A percentile compares a stretch with the other conserved stretches of the same genome.
These are phyloP conservation scores for Hyla sarda DNA, from an alignment of 2,113 vertebrate species.

Conservation along the genomic window DNA sequence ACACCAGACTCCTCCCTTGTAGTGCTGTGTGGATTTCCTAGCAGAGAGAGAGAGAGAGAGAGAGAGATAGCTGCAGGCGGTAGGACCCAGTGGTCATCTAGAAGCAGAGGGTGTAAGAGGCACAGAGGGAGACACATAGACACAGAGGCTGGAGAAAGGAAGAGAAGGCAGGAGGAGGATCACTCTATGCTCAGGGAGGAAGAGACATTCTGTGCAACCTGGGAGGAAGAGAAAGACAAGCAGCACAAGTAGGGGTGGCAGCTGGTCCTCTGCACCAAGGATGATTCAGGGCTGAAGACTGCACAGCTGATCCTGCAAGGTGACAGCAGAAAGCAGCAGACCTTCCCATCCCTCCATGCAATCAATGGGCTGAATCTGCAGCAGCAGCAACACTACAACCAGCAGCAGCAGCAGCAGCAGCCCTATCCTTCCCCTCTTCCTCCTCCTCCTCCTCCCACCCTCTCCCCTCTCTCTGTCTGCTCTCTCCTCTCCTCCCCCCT, in stretches of 20 bases:
- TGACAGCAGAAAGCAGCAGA: conserved; percentile 41
- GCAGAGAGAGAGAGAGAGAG: no score
- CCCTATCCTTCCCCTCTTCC: conserved; percentile 55
- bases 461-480: conserved; percentile 31
- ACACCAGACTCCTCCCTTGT: conserved; percentile 28
- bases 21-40: conserved; percentile 46
- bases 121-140: conserved; percentile 62
- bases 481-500: conserved; percentile 7
- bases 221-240: conserved; percentile 35
- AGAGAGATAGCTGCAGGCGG: conserved; percentile 44
- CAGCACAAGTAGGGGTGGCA: conserved; percentile 64
- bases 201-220: conserved; percentile 62
- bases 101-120: conserved; percentile 64
- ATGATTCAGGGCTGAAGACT: conserved; percentile 48
- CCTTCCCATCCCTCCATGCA: conserved; percentile 58
- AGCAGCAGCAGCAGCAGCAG: conserved; percentile 57
- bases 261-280: conserved; percentile 35
- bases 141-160: conserved; percentile 64
- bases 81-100: conserved; percentile 56
- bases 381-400: conserved; percentile 34
- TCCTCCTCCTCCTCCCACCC: conserved; percentile 41
- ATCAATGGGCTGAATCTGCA: conserved; percentile 61
- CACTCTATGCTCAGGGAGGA: conserved; percentile 58
- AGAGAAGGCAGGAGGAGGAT: conserved; percentile 42
- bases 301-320: conserved; percentile 38